phyloP scores from a whole-genome alignment of 1,140 invertebrate genomes.

The Archivesica marissinica region DNA sequence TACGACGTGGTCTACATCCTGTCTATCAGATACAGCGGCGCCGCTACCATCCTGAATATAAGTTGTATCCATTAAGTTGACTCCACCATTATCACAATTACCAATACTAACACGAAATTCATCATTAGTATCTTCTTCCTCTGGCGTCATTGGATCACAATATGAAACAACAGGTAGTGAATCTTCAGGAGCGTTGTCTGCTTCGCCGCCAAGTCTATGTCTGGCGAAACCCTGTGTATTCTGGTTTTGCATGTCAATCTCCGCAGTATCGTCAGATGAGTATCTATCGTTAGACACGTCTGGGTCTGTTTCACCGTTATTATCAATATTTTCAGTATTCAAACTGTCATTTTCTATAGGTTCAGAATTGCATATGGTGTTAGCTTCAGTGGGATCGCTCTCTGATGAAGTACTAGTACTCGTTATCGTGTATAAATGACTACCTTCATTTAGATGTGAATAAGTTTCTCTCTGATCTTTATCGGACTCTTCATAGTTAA shows the following conservation, averaged over 20 bases:
- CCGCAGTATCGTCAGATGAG: not conserved
- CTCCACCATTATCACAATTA: not conserved
- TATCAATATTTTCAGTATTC: not conserved
- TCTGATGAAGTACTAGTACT: not conserved
- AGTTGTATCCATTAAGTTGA: not conserved
- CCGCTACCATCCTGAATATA: not conserved
- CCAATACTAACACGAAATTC: not conserved
- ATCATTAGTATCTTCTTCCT: not conserved
- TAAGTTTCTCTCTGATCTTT: not conserved
- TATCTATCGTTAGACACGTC: not conserved
- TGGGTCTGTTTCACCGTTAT: not conserved
- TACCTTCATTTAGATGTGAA: not conserved
- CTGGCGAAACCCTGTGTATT: not conserved
- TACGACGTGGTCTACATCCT: slow-evolving; percentile 21
- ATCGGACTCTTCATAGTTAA: not conserved
- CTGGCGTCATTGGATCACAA: not conserved
- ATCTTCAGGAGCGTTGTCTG: not conserved
- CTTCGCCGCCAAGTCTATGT: not conserved
- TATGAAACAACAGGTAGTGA: not conserved
- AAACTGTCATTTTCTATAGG: not conserved
- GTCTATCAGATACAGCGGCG: not conserved
- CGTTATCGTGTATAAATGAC: not conserved
- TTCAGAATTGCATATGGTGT: not conserved
- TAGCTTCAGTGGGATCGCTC: not conserved
- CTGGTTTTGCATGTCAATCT: not conserved